phyloP scores from a whole-genome alignment of 2,888 invertebrate genomes.

The Pachymerium ferrugineum region DNA sequence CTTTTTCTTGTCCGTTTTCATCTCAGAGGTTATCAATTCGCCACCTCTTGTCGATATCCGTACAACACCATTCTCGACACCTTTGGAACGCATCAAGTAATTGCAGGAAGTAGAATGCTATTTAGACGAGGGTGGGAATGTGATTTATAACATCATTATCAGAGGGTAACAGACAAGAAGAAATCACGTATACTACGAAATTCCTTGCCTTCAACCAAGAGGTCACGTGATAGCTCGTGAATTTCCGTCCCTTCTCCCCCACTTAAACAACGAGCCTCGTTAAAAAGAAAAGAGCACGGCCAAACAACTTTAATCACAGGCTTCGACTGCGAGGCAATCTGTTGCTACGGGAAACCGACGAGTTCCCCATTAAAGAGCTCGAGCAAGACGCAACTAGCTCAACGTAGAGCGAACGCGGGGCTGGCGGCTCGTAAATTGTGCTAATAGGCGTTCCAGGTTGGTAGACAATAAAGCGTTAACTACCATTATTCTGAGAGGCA shows the following conservation, averaged over 20 bases:
- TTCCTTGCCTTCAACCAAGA: not conserved
- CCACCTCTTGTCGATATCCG: not conserved
- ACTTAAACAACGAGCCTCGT: not conserved
- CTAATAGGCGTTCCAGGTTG: conserved; percentile 27
- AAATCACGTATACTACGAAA: conserved; percentile 19
- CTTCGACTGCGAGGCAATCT: conserved; percentile 27
- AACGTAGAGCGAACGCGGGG: conserved; percentile 15
- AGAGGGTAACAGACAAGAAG: conserved; percentile 1
- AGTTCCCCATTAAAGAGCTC: conserved; percentile 21
- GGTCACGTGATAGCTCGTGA: conserved; percentile 16
- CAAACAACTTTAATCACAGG: conserved; percentile 22
- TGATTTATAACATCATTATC: conserved; percentile 14
- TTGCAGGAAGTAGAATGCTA: not conserved
- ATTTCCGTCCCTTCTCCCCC: not conserved
- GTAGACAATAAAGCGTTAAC: conserved; percentile 27
- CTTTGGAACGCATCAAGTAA: not conserved
- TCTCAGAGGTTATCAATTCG: not conserved
- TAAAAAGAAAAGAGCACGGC: too few species aligned
- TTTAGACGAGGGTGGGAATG: not conserved
- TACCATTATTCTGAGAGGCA: conserved; percentile 24
- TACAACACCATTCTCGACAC: not conserved
- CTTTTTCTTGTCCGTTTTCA: not conserved
- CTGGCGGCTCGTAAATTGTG: conserved; percentile 25
- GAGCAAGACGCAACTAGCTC: conserved; percentile 24
- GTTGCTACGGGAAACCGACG: conserved; percentile 25